Evolutionary conservation across 1,140 invertebrate species (phyloP).

Genomic region (Drosophila carrolli): DNA sequence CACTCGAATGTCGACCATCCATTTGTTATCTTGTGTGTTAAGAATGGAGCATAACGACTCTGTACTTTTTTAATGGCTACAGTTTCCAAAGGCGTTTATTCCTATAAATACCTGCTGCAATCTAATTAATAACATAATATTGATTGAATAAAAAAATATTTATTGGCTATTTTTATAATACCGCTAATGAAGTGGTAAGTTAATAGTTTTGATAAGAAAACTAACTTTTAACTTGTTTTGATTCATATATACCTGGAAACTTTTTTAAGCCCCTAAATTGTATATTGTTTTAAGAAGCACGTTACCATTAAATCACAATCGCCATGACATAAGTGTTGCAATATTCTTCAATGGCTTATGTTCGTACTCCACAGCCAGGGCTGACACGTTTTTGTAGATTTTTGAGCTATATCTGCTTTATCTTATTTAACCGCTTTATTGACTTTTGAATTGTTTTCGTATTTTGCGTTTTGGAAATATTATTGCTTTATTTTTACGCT

Average conservation of each 20-base stretch:
- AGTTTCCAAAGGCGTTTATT: background rate
- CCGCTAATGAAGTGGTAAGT: background rate
- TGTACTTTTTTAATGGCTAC: too few species aligned
- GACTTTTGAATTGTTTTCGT: slow-evolving; percentile 3
- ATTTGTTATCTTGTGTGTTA: too few species aligned
- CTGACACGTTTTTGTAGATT: slow-evolving; percentile 14
- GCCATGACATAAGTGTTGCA: background rate
- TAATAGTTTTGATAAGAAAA: background rate
- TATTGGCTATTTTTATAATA: background rate
- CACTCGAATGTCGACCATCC: slow-evolving; percentile 1
- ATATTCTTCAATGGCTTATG: slow-evolving; percentile 11
- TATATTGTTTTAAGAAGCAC: slow-evolving; percentile 1
- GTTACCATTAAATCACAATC: background rate
- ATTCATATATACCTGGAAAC: background rate
- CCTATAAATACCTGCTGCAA: background rate
- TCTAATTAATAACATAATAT: background rate
- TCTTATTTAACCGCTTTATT: slow-evolving; percentile 2
- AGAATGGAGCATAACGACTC: too few species aligned
- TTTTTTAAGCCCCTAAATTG: too few species aligned
- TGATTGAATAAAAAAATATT: background rate
- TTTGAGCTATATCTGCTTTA: background rate
- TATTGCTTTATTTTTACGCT: slow-evolving; percentile 7
- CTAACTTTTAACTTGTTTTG: background rate
- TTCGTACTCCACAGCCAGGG: slow-evolving; percentile 37
- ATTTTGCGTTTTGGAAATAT: slow-evolving; percentile 5